Evolutionary conservation across 2,888 invertebrate species (phyloP), one percentile per base, ranked within the genome.

Genomic region (Glaucopsyche alexis): DNA sequence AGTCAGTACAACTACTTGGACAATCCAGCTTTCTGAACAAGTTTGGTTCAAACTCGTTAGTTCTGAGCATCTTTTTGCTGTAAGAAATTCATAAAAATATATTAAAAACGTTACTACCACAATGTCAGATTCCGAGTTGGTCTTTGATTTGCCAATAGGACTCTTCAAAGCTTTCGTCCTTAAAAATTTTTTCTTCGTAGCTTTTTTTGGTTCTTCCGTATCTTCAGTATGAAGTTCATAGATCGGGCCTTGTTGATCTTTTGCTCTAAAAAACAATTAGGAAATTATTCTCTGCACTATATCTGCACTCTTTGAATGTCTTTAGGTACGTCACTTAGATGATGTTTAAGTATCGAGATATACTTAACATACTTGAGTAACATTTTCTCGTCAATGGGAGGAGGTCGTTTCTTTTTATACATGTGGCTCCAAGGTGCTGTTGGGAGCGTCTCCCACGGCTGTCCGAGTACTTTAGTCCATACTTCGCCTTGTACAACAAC

Each of bases 401-500:
- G 92, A 0, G 92, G 92, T 65, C 88, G 87, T 85, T 93, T 93
- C 91, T 90, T 92, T 81, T 93, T 93, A 82, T 93, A 93, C 92
- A 93, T 93, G 82, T 93, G 92, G 66, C 91, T 91, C 92, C 92
- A 93, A 13, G 92, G 92, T 0, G 92, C 92, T 0, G 92, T 91
- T 0, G 92, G 90, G 0, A 93, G 80, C 1, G 86, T 84, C 80
- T 93, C 92, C 92, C 92, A 93, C 0, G 92, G 92, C 77, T 93
- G 92, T 0, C 92, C 92, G 55, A 91, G 80, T 42, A 93, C 92
- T 2, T 90, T 80, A 0, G 92, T 93, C 92, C 92, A 93, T 0
- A 93, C 92, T 72, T 93, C 92, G 0, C 92, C 92, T 0, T 91
- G 82, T 0, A 92, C 91, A 13, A 92, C 89, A 14, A 93, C 92